Percentiles rank a stretch among this genome's conserved stretches.
Evolutionary conservation across 2,113 vertebrate species (phyloP).

Genomic region (Apistogramma diplotaenia): DNA sequence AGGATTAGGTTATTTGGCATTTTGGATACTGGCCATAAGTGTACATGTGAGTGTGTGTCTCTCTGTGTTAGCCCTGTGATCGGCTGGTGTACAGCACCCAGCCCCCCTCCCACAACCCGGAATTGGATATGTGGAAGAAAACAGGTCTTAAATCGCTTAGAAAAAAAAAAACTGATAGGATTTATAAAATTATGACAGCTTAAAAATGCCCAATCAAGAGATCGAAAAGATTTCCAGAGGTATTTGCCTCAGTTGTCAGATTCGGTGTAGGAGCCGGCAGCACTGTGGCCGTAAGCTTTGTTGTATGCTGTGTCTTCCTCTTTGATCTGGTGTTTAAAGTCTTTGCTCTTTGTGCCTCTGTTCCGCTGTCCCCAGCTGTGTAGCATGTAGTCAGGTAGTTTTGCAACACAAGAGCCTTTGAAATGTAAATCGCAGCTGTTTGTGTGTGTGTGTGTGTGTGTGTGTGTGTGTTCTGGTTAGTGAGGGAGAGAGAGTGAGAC

Average conservation of each 20-base stretch:
- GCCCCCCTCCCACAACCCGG: too few relatives aligned
- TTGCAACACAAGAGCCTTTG: constrained; percentile 38
- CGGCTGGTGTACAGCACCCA: too few relatives aligned
- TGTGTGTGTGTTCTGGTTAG: background rate
- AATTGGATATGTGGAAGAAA: too few relatives aligned
- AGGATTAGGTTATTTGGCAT: too few relatives aligned
- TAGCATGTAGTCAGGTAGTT: constrained; percentile 42
- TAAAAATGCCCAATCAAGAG: background rate
- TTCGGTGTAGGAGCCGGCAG: background rate
- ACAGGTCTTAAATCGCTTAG: too few relatives aligned
- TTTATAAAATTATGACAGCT: background rate
- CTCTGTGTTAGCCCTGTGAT: too few relatives aligned
- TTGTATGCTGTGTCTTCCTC: constrained; percentile 13
- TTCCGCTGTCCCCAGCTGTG: constrained; percentile 39
- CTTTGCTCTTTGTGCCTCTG: constrained; percentile 36
- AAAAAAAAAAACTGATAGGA: background rate
- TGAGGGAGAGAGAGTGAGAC: background rate
- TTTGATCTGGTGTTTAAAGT: constrained; percentile 51
- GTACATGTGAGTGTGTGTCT: too few relatives aligned
- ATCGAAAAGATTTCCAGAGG: background rate
- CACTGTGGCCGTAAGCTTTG: constrained; percentile 17
- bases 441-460: background rate
- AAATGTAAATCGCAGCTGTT: constrained; percentile 42
- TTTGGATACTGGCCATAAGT: too few relatives aligned
- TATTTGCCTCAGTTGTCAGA: constrained; percentile 17